phyloP scores from a whole-genome alignment of 2,888 invertebrate species.

The Dryomyza anilis region DNA sequence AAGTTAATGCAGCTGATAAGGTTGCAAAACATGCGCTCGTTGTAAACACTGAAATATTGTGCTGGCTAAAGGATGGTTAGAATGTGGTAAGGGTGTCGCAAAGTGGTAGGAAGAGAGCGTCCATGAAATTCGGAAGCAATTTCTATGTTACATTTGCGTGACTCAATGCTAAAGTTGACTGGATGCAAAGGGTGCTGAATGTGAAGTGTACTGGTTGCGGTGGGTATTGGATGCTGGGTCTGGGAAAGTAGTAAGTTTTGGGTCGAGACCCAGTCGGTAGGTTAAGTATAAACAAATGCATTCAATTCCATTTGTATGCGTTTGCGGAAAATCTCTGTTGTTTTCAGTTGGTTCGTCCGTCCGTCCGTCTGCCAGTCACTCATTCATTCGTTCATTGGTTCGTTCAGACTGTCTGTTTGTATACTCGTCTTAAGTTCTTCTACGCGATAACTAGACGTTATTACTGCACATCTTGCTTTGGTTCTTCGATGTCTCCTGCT shows the following conservation, averaged over 20 bases:
- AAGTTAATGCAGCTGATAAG: conserved; percentile 23
- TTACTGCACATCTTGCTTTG: background rate
- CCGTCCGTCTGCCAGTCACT: background rate
- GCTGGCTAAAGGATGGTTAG: background rate
- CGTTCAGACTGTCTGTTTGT: background rate
- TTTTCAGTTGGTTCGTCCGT: conserved; percentile 4
- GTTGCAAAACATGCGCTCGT: conserved; percentile 11
- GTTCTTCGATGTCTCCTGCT: background rate
- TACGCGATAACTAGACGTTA: background rate
- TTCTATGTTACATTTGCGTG: no score
- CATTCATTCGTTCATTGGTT: background rate
- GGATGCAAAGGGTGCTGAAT: background rate
- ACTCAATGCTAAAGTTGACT: no score
- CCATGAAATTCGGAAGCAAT: background rate
- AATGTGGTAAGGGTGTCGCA: background rate
- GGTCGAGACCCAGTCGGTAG: background rate
- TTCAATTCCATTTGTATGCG: conserved; percentile 18
- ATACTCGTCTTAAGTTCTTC: background rate
- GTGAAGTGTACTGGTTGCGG: background rate
- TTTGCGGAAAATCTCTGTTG: conserved; percentile 14
- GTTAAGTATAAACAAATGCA: conserved; percentile 19
- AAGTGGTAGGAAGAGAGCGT: background rate
- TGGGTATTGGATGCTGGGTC: background rate
- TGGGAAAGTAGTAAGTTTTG: background rate
- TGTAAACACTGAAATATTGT: conserved; percentile 17